Base-by-base conservation (phyloP, 2,113 vertebrate genomes). In the Pedetes capensis region DNA sequence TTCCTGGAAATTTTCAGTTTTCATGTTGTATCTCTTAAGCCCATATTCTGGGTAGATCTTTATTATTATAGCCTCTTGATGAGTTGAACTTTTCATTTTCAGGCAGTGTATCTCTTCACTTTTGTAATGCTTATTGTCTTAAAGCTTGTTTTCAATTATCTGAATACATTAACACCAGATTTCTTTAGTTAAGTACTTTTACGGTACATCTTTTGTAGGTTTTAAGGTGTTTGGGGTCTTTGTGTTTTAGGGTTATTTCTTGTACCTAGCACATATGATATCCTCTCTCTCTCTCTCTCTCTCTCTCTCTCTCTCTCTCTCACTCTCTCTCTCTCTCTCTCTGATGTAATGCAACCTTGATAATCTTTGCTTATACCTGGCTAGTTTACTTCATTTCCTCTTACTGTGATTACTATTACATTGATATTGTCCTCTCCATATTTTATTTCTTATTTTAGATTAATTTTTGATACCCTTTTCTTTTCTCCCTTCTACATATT, bases 101-200 rank as follows among this genome's bases (percentile, higher is more conserved):
- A 83, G n/a, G 17, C 59, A 66, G 22, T 82, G 37, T 42, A 61
- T 79, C n/a, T 76, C 44, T 86, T 76, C 39, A n/a, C 59, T 4
- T 94, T 53, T 88, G 5, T 71, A 63, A 39, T 69, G 7, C 42
- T 85, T 85, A 69, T 66, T 91, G 4, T 88, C 66, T 89, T 93
- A 68, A 90, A 78, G 16, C 34, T 92, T 87, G 29, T 92, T 71
- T 87, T 92, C 29, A 87, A 32, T 87, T 89, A 51, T 29, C n/a
- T 25, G 23, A 76, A 14, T 72, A 44, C 53, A 68, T 59, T 47
- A 78, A 23, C 55, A 83, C 12, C 16, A 90, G n/a, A 79, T 49
- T 49, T 87, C 32, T 79, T 92, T 81, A 89, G 51, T 20, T 80
- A 85, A 89, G 34, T 89, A 76, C 89, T 88, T 81, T 76, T 51